Percentiles rank a stretch among this genome's conserved stretches.
phyloP scores from a whole-genome alignment of 2,797 vertebrate species.

The Peromyscus nudipes region DNA sequence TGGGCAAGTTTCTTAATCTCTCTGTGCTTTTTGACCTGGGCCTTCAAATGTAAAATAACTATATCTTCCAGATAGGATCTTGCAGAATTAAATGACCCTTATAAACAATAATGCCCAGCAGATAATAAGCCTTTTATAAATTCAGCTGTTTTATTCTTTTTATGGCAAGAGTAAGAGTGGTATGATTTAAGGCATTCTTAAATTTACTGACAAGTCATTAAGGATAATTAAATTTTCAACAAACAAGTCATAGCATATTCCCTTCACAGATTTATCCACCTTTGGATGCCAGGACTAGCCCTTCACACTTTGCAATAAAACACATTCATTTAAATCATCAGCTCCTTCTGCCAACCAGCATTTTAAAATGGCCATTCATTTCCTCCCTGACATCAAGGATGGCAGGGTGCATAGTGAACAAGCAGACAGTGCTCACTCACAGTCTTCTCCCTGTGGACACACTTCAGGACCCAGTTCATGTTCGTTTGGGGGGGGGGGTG shows the following conservation, averaged over 20 bases:
- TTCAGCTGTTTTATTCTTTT: slow-evolving; percentile 42
- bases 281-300: neutral
- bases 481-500: neutral
- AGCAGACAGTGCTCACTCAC: neutral
- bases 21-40: slow-evolving; percentile 34
- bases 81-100: neutral
- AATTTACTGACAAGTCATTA: slow-evolving; percentile 10
- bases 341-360: neutral
- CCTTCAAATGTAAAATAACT: neutral
- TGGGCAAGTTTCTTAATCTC: neutral
- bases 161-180: neutral
- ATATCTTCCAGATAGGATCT: neutral
- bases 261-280: neutral
- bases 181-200: neutral
- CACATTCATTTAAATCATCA: neutral
- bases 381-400: neutral
- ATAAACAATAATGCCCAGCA: neutral
- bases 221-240: slow-evolving; percentile 18
- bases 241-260: neutral
- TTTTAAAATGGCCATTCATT: slow-evolving; percentile 7
- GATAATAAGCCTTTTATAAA: slow-evolving; percentile 19
- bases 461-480: neutral
- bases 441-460: neutral
- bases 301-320: neutral
- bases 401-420: neutral